These are phyloP conservation scores for Malurus cyaneus DNA, from an alignment of 2,113 vertebrate species.

Conservation along the genomic window DNA sequence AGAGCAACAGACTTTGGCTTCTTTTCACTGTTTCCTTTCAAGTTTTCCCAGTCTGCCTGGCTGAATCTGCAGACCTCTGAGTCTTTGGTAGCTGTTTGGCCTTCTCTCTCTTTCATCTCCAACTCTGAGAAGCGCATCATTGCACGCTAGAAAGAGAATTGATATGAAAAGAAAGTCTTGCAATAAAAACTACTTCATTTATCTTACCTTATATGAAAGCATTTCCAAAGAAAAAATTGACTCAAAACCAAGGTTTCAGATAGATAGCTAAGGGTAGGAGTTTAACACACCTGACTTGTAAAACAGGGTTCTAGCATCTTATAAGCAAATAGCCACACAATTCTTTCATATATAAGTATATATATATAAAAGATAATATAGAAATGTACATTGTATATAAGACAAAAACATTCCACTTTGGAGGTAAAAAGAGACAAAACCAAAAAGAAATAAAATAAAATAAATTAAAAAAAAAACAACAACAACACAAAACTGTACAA, in stretches of 20 bases:
- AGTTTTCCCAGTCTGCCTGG: slow-evolving; percentile 82
- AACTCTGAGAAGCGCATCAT: slow-evolving; percentile 98
- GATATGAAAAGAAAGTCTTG: slow-evolving; percentile 79
- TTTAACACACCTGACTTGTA: slow-evolving; percentile 64
- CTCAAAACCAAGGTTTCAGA: slow-evolving; percentile 73
- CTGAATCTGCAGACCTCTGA: slow-evolving; percentile 82
- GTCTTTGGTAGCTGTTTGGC: slow-evolving; percentile 85
- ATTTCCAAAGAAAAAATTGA: slow-evolving; percentile 70
- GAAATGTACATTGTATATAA: slow-evolving; percentile 59
- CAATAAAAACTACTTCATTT: slow-evolving; percentile 68
- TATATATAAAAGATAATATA: slow-evolving; percentile 34
- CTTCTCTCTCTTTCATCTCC: slow-evolving; percentile 93
- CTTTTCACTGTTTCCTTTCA: slow-evolving; percentile 82
- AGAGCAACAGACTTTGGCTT: slow-evolving; percentile 79
- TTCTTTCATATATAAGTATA: slow-evolving; percentile 46
- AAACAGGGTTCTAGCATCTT: slow-evolving; percentile 61
- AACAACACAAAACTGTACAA: slow-evolving; percentile 76
- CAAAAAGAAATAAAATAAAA: slow-evolving; percentile 36
- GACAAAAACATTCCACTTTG: slow-evolving; percentile 70
- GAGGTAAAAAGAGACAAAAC: slow-evolving; percentile 70
- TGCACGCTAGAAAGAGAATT: slow-evolving; percentile 87
- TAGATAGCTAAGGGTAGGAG: slow-evolving; percentile 33
- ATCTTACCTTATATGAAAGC: slow-evolving; percentile 79
- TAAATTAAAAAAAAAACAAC: slow-evolving; percentile 26
- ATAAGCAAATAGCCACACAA: slow-evolving; percentile 64